Evolutionary conservation across 2,797 vertebrate genomes (phyloP), one percentile per base, ranked within the genome.

Genomic region (Balearica regulorum): DNA sequence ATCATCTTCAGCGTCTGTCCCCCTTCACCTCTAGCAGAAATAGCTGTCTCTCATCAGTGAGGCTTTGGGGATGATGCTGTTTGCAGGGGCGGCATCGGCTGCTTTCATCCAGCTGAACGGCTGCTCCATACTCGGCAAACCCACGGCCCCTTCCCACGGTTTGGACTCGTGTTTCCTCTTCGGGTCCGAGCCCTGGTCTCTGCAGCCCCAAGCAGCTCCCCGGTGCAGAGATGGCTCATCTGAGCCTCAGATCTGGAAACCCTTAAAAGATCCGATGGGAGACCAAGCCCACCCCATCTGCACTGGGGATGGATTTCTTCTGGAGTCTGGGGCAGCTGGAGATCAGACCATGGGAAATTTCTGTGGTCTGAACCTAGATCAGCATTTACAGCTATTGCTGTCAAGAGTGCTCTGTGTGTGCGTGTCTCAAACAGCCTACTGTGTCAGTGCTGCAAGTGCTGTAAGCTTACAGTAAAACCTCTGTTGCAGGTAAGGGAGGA

Each of bases 271-370:
- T 70, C n/a, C 0, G 1, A 72, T 33, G 44, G 37, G 31, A 70
- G 75, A 73, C 28, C 25, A 11, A 89, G n/a, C 48, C 66, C 29
- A 35, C n/a, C 58, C 48, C 20, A 4, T 69, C 83, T 64, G 54
- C 39, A 18, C 31, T 0, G 15, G 49, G 75, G 35, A 62, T 29
- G 21, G 31, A 54, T 75, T 82, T 84, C 35, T 90, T 43, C 70
- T 76, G 51, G 41, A 73, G 65, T 13, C 37, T 33, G 53, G 61
- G 48, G 37, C 28, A n/a, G 46, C 33, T 4, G 10, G 39, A 70
- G 37, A 68, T 62, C 81, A 89, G 65, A 68, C 71, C 48, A 66
- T 46, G 87, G 65, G 89, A 94, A 91, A 80, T 66, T 18, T 89
- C 78, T 87, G 87, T 25, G 53, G 9, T 70, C 71, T 71, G 69